phyloP scores from a whole-genome alignment of 2,888 invertebrate genomes.

The Tachystola acroxantha region DNA sequence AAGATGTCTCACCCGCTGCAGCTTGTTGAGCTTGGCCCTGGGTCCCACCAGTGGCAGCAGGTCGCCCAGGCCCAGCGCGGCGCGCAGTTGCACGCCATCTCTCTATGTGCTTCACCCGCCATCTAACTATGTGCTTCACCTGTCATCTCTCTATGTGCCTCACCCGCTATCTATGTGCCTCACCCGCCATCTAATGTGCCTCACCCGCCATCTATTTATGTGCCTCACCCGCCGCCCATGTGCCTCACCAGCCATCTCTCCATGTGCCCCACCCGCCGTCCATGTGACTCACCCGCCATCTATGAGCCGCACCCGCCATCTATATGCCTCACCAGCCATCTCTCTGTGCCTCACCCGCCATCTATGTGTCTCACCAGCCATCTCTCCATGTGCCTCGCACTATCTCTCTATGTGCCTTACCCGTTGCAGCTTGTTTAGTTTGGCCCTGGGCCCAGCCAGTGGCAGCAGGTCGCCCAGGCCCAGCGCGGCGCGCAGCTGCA shows the following conservation, averaged over 20 bases:
- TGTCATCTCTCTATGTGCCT: too few relatives aligned
- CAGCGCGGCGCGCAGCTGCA: slow-evolving; percentile 82
- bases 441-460: slow-evolving; percentile 55
- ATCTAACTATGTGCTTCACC: slow-evolving; percentile 41
- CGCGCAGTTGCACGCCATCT: slow-evolving; percentile 82
- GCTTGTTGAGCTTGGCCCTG: slow-evolving; percentile 79
- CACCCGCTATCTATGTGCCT: too few relatives aligned
- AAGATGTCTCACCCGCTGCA: slow-evolving; percentile 91
- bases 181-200: too few relatives aligned
- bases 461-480: slow-evolving; percentile 70
- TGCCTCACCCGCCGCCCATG: too few relatives aligned
- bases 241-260: too few relatives aligned
- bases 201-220: too few relatives aligned
- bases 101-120: slow-evolving; percentile 84
- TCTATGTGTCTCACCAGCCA: neutral
- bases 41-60: slow-evolving; percentile 68
- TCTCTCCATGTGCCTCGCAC: neutral
- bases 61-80: slow-evolving; percentile 81
- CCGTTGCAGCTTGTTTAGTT: slow-evolving; percentile 86
- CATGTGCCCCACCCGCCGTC: too few relatives aligned
- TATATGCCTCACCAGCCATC: too few relatives aligned
- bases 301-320: too few relatives aligned
- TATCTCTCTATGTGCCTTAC: slow-evolving; percentile 81
- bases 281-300: too few relatives aligned
- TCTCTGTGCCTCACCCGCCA: too few relatives aligned